phyloP scores from a whole-genome alignment of 2,888 invertebrate species.

The Resseliella maxima region DNA sequence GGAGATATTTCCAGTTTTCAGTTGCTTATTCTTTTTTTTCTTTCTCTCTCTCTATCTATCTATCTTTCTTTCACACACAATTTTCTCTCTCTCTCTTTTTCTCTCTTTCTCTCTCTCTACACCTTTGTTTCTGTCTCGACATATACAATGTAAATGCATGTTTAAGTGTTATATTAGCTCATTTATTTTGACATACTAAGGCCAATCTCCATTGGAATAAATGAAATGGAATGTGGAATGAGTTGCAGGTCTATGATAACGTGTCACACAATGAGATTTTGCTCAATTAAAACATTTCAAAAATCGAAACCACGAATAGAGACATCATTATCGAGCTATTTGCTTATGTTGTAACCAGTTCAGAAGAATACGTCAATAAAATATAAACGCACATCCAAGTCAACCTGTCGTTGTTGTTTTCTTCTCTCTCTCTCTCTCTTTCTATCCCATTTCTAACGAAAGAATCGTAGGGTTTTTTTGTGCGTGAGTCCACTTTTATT shows the following conservation, averaged over 20 bases:
- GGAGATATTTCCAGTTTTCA: background rate
- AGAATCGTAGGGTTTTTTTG: too few relatives aligned
- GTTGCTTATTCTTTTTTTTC: background rate
- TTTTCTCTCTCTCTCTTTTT: background rate
- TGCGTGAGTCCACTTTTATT: background rate
- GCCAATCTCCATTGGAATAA: background rate
- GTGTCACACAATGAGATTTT: background rate
- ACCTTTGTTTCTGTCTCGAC: background rate
- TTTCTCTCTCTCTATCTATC: background rate
- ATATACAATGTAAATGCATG: background rate
- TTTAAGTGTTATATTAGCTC: background rate
- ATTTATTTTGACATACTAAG: background rate
- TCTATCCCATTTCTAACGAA: too few relatives aligned
- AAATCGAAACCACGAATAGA: background rate
- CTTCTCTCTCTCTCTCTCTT: too few relatives aligned
- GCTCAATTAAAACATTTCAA: background rate
- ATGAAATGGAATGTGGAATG: background rate
- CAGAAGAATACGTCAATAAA: slow-evolving; percentile 18
- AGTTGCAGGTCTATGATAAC: background rate
- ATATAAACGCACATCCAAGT: background rate
- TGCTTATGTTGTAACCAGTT: background rate
- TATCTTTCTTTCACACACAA: background rate
- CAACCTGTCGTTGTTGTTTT: slow-evolving; percentile 4
- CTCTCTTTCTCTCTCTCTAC: background rate
- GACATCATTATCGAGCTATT: background rate